These are phyloP conservation scores for Drosophila yooni DNA, from an alignment of 2,888 invertebrate species.

Conservation along the genomic window DNA sequence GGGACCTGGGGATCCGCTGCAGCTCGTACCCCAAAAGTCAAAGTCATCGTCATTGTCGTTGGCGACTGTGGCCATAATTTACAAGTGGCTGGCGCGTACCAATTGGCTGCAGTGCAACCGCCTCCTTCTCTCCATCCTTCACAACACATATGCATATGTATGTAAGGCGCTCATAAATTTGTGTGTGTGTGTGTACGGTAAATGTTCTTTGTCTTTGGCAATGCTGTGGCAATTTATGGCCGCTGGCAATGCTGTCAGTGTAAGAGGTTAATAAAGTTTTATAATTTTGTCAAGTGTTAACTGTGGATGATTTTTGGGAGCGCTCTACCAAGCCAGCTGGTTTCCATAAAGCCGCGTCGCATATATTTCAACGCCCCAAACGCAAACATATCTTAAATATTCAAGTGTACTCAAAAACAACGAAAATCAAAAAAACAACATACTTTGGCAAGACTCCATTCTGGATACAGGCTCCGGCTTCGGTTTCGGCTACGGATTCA, in stretches of 20 bases:
- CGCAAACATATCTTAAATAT: slow-evolving; percentile 55
- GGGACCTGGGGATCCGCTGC: slow-evolving; percentile 6
- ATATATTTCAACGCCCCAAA: slow-evolving; percentile 6
- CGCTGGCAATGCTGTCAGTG: slow-evolving; percentile 51
- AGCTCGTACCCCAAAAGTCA: slow-evolving; percentile 28
- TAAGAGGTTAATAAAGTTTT: slow-evolving; percentile 73
- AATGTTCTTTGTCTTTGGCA: slow-evolving; percentile 59
- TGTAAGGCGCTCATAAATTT: slow-evolving; percentile 6
- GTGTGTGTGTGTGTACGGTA: slow-evolving; percentile 25
- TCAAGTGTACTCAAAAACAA: slow-evolving; percentile 4
- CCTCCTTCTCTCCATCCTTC: not conserved
- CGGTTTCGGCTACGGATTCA: not conserved
- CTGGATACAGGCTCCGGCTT: not conserved
- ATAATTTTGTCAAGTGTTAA: slow-evolving; percentile 73
- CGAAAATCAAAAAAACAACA: not conserved
- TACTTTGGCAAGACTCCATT: not conserved
- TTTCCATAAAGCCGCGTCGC: slow-evolving; percentile 35
- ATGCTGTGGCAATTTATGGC: slow-evolving; percentile 69
- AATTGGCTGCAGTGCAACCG: slow-evolving; percentile 60
- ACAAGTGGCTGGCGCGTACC: slow-evolving; percentile 63
- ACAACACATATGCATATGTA: not conserved
- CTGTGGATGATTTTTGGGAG: slow-evolving; percentile 32
- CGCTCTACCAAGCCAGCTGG: slow-evolving; percentile 34
- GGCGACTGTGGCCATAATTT: slow-evolving; percentile 69
- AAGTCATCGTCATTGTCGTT: slow-evolving; percentile 35